Conservation (phyloP, 2,888 invertebrate species). For the Chaitophorus viminalis region DNA sequence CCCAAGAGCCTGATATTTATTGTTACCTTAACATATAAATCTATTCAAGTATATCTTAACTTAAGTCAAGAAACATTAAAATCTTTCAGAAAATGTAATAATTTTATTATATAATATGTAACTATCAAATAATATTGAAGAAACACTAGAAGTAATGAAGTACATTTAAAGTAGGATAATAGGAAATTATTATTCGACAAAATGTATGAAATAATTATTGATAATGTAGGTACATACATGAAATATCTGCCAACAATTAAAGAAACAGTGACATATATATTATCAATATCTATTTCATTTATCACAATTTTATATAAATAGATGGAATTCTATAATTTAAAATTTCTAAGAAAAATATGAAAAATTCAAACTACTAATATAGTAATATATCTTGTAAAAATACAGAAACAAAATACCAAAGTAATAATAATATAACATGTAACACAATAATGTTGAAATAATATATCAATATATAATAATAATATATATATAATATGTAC, state of each 20-base stretch:
- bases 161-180: neutral
- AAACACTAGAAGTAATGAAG: neutral
- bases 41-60: too few species aligned
- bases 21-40: too few species aligned
- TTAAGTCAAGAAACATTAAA: neutral
- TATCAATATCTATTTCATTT: conserved; percentile 23
- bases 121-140: too few species aligned
- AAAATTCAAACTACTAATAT: neutral
- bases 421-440: neutral
- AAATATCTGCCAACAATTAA: neutral
- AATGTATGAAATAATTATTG: neutral
- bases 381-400: neutral
- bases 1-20: neutral
- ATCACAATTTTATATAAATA: neutral
- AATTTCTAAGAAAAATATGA: neutral
- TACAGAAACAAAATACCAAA: neutral
- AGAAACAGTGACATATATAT: neutral
- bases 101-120: too few species aligned
- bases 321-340: neutral
- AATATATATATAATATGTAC: neutral
- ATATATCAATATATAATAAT: too few species aligned
- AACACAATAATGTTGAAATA: neutral
- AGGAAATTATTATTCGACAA: neutral
- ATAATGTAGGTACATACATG: too few species aligned
- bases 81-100: neutral